Conservation (phyloP, 2,888 invertebrate species). For the Catocala fraxini region DNA sequence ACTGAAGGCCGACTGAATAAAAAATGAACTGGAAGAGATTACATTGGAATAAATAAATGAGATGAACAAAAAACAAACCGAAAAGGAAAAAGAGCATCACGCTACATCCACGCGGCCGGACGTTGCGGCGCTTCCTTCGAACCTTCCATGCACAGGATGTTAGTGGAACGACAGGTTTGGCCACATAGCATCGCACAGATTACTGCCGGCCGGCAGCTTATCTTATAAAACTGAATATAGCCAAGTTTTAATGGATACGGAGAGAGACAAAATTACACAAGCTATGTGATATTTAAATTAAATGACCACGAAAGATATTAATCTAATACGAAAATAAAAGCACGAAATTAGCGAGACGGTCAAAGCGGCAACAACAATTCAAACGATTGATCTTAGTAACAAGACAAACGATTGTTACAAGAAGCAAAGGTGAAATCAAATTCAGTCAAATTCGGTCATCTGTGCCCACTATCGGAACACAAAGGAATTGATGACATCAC, state of each 20-base stretch:
- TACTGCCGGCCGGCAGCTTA: constrained; percentile 21
- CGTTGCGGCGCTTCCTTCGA: constrained; percentile 87
- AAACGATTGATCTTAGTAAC: constrained; percentile 30
- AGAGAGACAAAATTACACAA: constrained; percentile 15
- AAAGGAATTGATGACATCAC: constrained; percentile 78
- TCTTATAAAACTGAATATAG: constrained; percentile 10
- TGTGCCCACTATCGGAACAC: constrained; percentile 65
- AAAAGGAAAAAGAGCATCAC: constrained; percentile 85
- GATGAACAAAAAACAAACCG: constrained; percentile 86
- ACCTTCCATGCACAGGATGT: constrained; percentile 77
- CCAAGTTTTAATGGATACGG: not conserved
- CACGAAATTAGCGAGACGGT: not conserved
- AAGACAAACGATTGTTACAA: constrained; percentile 37
- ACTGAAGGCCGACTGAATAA: constrained; percentile 88
- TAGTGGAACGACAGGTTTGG: constrained; percentile 61
- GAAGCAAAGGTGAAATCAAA: constrained; percentile 57
- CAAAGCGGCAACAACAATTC: constrained; percentile 8
- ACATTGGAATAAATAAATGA: constrained; percentile 89
- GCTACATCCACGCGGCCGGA: constrained; percentile 87
- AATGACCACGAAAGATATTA: not conserved
- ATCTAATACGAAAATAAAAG: not conserved
- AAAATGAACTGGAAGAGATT: constrained; percentile 87
- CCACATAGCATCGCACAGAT: constrained; percentile 45
- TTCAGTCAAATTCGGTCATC: constrained; percentile 64
- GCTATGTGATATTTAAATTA: constrained; percentile 1